Evolutionary conservation across 2,888 invertebrate species (phyloP), one percentile per base, ranked within the genome.

Genomic region (Limnephilus auricula): DNA sequence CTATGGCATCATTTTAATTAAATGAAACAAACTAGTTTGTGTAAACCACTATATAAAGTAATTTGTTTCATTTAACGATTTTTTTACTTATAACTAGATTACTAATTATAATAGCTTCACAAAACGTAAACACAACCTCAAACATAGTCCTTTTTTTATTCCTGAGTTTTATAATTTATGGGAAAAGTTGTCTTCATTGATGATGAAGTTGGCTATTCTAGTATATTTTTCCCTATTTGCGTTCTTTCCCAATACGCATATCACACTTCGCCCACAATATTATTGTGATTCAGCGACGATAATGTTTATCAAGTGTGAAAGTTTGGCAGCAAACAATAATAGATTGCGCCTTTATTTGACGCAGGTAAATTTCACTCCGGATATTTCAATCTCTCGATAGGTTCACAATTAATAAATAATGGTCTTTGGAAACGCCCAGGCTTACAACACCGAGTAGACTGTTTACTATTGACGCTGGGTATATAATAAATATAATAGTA

Each of bases 351-450:
- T 80, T 80, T 80, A 80, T 80, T 80, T 80, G 80, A 32, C 80
- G 65, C 65, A n/a, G 65, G 65, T 80, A 32, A 80, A 32, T 80
- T 80, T 80, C 80, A 80, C 80, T 80, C 80, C 80, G 80, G 80
- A 80, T 80, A 80, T 80, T 10, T 80, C 32, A 80, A 32, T 80
- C 65, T 31, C 32, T 31, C 80, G 13, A 80, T 65, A 65, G 65
- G 25, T 65, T 15, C 30, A 80, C 80, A 80, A 80, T 80, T 13
- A 80, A 80, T 80, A 31, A 80, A 79, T n/a, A 79, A 32, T 13
- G 15, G 65, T n/a, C 65, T 65, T 65, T 65, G 65, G 25, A 65
- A n/a, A 65, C 65, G 65, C 65, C 65, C 65, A 65, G 65, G 5
- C 25, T 65, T 2, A 83, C 83, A 83, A 83, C 83, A 83, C 32